phyloP scores from a whole-genome alignment of 2,888 invertebrate species.

The Caenorhabditis drosophilae region DNA sequence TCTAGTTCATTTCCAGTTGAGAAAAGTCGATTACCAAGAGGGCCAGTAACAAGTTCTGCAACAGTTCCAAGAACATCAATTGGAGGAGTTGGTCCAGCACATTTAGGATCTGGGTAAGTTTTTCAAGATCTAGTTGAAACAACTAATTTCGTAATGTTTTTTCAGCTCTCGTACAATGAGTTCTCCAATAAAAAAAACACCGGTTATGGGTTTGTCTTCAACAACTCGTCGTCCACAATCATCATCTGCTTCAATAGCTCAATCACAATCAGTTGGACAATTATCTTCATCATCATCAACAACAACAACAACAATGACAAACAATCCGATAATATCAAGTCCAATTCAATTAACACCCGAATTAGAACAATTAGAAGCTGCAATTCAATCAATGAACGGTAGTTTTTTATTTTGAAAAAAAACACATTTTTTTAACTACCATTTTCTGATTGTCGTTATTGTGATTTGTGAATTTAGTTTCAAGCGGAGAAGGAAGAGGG shows the following conservation, averaged over 20 bases:
- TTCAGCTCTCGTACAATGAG: slow-evolving; percentile 16
- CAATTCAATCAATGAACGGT: slow-evolving; percentile 44
- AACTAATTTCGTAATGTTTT: neutral
- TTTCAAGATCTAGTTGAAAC: neutral
- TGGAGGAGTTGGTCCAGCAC: slow-evolving; percentile 4
- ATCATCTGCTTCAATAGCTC: too few relatives aligned
- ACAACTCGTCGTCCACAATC: slow-evolving; percentile 32
- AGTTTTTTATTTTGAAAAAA: slow-evolving; percentile 5
- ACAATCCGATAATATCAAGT: neutral
- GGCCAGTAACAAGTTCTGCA: slow-evolving; percentile 16
- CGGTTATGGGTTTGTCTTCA: slow-evolving; percentile 46
- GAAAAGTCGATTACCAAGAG: slow-evolving; percentile 39
- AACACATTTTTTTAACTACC: neutral
- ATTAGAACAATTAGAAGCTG: slow-evolving; percentile 45
- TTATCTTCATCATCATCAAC: slow-evolving; percentile 8
- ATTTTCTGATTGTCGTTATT: neutral
- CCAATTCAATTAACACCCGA: slow-evolving; percentile 22
- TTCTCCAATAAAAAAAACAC: slow-evolving; percentile 49
- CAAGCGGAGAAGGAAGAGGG: neutral
- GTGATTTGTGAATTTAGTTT: too few relatives aligned
- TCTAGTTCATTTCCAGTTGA: slow-evolving; percentile 43
- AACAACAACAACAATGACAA: slow-evolving; percentile 19
- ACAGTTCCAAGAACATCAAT: slow-evolving; percentile 18
- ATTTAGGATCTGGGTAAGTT: slow-evolving; percentile 14
- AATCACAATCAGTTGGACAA: too few relatives aligned